Percentiles rank a stretch among this genome's conserved stretches.
phyloP scores from a whole-genome alignment of 2,797 vertebrate species.

The Clarias laeviceps region DNA sequence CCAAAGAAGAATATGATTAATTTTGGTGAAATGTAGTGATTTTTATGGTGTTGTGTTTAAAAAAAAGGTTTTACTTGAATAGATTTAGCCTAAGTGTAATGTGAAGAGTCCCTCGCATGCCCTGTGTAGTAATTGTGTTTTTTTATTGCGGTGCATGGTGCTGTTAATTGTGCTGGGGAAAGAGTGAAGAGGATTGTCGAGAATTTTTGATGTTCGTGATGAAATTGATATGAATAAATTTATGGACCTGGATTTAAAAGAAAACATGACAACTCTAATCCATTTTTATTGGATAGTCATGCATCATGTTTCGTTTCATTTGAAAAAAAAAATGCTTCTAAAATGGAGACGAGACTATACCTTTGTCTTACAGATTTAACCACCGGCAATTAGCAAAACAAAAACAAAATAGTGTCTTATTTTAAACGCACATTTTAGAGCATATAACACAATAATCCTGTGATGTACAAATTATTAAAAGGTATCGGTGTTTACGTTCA shows the following conservation, averaged over 20 bases:
- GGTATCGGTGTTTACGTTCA: neutral
- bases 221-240: conserved; percentile 67
- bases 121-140: conserved; percentile 79
- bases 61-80: conserved; percentile 87
- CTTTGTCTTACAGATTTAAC: neutral
- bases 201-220: conserved; percentile 73
- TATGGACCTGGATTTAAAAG: conserved; percentile 66
- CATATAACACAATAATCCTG: no score
- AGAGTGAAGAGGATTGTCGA: conserved; percentile 70
- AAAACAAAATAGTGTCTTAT: no score
- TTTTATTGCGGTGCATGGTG: conserved; percentile 79
- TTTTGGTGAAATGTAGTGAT: conserved; percentile 90
- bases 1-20: conserved; percentile 94
- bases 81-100: conserved; percentile 80
- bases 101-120: conserved; percentile 91
- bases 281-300: conserved; percentile 52
- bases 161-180: conserved; percentile 67
- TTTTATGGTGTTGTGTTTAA: conserved; percentile 84
- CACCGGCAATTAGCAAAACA: neutral
- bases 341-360: neutral
- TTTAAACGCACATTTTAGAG: neutral
- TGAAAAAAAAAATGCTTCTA: neutral
- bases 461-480: neutral
- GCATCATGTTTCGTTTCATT: conserved; percentile 5
- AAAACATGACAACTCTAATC: conserved; percentile 60